Base-by-base conservation (phyloP, 2,888 invertebrate species). In the Gastracanthus pulcherrimus region DNA sequence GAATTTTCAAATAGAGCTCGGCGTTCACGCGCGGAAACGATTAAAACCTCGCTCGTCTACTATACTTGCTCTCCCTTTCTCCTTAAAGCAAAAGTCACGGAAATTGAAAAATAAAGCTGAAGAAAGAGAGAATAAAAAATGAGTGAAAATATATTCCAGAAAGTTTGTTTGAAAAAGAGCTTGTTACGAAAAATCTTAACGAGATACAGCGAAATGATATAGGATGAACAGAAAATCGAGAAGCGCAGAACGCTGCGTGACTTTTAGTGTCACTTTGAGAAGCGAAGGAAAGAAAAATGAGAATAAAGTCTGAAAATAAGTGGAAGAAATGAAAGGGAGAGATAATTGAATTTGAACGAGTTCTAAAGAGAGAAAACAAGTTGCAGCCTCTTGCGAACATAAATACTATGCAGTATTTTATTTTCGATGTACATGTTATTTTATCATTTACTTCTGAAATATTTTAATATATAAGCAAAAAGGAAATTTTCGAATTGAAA, bases 1-100 rank as follows among this genome's bases (percentile, higher is more conserved):
- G 48, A 77, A 48, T 70, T 77, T 70, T 76, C 67, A 48, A 77
- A 69, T 77, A 62, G 36, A 41, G 23, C 70, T 31, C 3, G 16
- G 31, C 1, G 11, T 34, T 13, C 58, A 26, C 76, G 58, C 34
- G 29, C 23, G 23, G 34, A 45, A 70, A n/a, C 76, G 77, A 77
- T 77, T 77, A 77, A 76, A 77, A 70, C 29, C 31, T 38, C 34
- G 4, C 55, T 55, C 34, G 31, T 26, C 16, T 38, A 11, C 3
- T 19, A 41, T 60, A 48, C 55, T 55, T 58, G 38, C 26, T 4
- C 34, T 29, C n/a, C 9, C 23, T 67, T 45, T 45, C 13, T 45
- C 9, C 19, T n/a, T 11, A n/a, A 34, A 34, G 23, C n/a, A 2
- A 3, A 11, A 26, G 58, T 60, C 26, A 11, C n/a, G 41, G 9